These are phyloP conservation scores for Lutjanus campechanus DNA, from an alignment of 2,797 vertebrate genomes.

Conservation along the genomic window DNA sequence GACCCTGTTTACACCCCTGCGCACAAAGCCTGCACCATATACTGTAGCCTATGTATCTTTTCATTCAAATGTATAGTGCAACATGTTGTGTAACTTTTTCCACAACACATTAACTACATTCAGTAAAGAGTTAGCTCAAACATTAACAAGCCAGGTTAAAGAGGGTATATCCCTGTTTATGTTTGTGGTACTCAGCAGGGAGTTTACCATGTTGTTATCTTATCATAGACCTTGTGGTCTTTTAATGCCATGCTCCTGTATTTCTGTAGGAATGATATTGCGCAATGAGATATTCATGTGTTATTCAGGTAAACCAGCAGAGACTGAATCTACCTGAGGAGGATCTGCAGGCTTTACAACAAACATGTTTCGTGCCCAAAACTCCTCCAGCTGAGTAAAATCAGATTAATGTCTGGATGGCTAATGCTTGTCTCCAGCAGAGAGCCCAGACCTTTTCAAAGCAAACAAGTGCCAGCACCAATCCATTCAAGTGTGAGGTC, in stretches of 20 bases:
- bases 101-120: not conserved
- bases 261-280: not conserved
- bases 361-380: constrained; percentile 20
- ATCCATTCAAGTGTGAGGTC: constrained; percentile 38
- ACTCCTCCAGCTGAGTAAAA: constrained; percentile 29
- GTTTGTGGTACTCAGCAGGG: not conserved
- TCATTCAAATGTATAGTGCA: not conserved
- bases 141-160: not conserved
- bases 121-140: not conserved
- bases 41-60: not conserved
- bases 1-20: no score
- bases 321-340: not conserved
- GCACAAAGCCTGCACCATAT: not conserved
- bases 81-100: accelerated
- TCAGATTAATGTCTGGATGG: constrained; percentile 30
- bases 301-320: not conserved
- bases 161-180: not conserved
- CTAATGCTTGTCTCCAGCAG: constrained; percentile 12
- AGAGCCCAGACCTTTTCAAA: constrained; percentile 31
- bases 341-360: not conserved
- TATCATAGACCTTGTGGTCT: not conserved
- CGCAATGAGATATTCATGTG: not conserved
- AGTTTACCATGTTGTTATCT: not conserved
- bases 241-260: not conserved
- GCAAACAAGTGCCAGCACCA: constrained; percentile 25